These are phyloP conservation scores for Hymenopus coronatus DNA, from an alignment of 2,888 invertebrate species.

Conservation along the genomic window DNA sequence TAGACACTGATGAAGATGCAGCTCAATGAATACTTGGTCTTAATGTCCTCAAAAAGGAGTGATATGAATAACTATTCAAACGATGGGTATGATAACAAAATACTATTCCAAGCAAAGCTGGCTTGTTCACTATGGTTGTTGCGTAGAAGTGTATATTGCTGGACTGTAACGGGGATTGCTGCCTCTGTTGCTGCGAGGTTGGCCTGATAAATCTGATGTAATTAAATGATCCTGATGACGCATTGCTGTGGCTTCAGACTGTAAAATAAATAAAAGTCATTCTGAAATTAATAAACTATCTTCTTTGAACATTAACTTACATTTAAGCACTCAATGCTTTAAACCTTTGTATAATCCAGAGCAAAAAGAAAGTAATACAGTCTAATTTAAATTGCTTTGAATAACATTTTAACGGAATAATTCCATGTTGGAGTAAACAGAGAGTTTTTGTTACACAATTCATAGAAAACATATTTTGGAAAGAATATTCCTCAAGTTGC, in stretches of 20 bases:
- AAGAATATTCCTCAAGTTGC: too few species aligned
- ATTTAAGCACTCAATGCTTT: not conserved
- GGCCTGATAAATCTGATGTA: not conserved
- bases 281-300: not conserved
- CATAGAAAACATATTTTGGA: too few species aligned
- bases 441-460: too few species aligned
- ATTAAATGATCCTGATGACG: conserved; percentile 50
- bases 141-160: not conserved
- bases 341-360: too few species aligned
- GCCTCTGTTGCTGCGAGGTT: conserved; percentile 1
- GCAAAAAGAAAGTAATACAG: too few species aligned
- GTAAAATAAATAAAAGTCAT: conserved; percentile 43
- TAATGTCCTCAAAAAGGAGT: not conserved
- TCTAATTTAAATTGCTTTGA: too few species aligned
- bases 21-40: not conserved
- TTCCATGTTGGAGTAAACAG: too few species aligned
- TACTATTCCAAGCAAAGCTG: not conserved
- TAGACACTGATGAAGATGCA: not conserved
- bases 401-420: too few species aligned
- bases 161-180: conserved; percentile 5
- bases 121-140: not conserved
- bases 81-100: not conserved
- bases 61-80: not conserved
- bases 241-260: conserved; percentile 54
- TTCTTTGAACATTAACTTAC: not conserved